A percentile compares a stretch with the other conserved stretches of the same genome.
phyloP scores from a whole-genome alignment of 2,888 invertebrate species.

The Zelleria hepariella region DNA sequence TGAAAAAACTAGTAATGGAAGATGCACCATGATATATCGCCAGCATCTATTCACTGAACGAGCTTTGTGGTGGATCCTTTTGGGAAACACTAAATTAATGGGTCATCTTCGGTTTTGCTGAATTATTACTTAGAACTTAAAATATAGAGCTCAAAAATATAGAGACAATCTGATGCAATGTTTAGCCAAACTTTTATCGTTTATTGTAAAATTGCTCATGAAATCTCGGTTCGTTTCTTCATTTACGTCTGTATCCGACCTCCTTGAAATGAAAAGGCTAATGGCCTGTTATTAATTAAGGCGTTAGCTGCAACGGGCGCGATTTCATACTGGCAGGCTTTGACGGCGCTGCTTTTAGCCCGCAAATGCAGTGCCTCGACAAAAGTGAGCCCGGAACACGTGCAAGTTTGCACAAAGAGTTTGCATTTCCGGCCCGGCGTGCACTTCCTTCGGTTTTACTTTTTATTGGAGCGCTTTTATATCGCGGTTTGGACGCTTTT shows the following conservation, averaged over 20 bases:
- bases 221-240: neutral
- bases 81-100: constrained; percentile 15
- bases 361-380: constrained; percentile 52
- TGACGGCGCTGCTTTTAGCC: constrained; percentile 29
- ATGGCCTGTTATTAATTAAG: constrained; percentile 16
- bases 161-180: neutral
- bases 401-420: constrained; percentile 68
- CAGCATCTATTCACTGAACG: constrained; percentile 37
- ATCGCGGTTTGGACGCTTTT: constrained; percentile 57
- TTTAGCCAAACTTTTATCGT: neutral
- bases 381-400: constrained; percentile 64
- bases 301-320: constrained; percentile 34
- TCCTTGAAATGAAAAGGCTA: constrained; percentile 9
- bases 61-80: constrained; percentile 38
- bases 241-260: neutral
- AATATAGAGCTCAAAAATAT: neutral
- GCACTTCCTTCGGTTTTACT: constrained; percentile 70
- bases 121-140: neutral
- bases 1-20: constrained; percentile 52
- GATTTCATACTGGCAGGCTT: constrained; percentile 37
- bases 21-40: constrained; percentile 60
- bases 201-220: neutral
- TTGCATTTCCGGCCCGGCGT: constrained; percentile 69
- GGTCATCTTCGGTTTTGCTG: constrained; percentile 2
- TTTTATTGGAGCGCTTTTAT: constrained; percentile 61